Percentiles rank a stretch among this genome's conserved stretches.
phyloP scores from a whole-genome alignment of 2,888 invertebrate species.

The Halictus ligatus region DNA sequence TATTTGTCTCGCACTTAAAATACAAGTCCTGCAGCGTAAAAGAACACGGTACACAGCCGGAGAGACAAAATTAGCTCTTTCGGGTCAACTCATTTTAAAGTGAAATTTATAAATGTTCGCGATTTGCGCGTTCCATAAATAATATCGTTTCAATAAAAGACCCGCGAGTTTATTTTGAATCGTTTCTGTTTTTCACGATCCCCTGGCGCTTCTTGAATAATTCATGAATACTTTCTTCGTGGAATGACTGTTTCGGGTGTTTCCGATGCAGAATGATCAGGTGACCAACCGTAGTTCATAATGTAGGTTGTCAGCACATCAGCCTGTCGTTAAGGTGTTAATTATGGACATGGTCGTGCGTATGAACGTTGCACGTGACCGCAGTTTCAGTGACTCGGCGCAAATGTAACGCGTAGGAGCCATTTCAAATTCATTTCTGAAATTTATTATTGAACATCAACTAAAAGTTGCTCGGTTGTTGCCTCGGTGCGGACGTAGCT shows the following conservation, averaged over 20 bases:
- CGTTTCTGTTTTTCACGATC: neutral
- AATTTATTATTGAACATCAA: too few species aligned
- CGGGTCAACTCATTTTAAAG: neutral
- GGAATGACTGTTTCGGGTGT: neutral
- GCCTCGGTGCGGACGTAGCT: too few species aligned
- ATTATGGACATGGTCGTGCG: neutral
- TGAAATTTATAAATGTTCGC: neutral
- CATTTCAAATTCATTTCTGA: neutral
- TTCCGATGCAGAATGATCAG: neutral
- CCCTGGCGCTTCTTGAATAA: too few species aligned
- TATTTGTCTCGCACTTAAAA: neutral
- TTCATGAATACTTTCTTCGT: neutral
- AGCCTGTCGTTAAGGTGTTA: neutral
- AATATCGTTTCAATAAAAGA: neutral
- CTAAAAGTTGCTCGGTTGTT: too few species aligned
- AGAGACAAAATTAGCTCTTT: neutral
- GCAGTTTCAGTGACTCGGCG: neutral
- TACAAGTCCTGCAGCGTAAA: neutral
- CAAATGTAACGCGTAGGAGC: neutral
- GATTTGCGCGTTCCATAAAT: neutral
- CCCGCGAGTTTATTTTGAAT: neutral
- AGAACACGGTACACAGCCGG: neutral
- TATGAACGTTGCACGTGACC: neutral
- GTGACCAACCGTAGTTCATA: neutral
- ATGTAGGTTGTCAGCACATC: neutral